These are phyloP conservation scores for Spheniscus mendiculus DNA, from an alignment of 2,113 vertebrate species.

Conservation along the genomic window DNA sequence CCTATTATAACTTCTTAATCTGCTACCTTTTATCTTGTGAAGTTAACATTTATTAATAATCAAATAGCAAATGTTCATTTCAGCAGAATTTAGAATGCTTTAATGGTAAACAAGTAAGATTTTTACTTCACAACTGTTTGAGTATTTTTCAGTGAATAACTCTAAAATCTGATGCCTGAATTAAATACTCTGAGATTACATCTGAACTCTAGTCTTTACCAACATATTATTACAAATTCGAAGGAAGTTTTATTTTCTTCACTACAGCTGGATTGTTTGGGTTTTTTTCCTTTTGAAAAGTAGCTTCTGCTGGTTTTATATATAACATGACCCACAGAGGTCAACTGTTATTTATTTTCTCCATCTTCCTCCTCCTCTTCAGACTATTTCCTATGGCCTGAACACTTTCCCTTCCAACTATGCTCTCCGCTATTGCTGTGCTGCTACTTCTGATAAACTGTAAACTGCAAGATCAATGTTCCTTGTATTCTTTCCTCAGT, in stretches of 20 bases:
- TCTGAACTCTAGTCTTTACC: not conserved
- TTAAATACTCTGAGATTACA: not conserved
- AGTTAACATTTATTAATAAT: not conserved
- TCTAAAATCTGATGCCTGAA: not conserved
- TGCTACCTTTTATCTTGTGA: not conserved
- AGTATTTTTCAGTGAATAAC: not conserved
- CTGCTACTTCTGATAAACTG: not conserved
- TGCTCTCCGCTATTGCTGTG: not conserved
- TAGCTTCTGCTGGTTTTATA: not conserved
- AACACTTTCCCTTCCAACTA: not conserved
- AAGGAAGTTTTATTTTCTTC: not conserved
- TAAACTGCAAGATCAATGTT: not conserved
- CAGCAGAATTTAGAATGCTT: not conserved
- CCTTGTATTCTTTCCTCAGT: not conserved
- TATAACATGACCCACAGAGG: not conserved
- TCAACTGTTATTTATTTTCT: not conserved
- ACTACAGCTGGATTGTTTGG: not conserved
- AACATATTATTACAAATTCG: not conserved
- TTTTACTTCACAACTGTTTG: not conserved
- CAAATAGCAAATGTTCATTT: not conserved
- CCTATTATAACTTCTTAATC: not conserved
- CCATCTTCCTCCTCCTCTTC: not conserved
- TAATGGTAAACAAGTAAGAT: not conserved
- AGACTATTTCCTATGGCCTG: not conserved
- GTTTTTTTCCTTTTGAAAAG: not conserved